phyloP scores from a whole-genome alignment of 2,797 vertebrate genomes.

The Acestrorhynchus altus region DNA sequence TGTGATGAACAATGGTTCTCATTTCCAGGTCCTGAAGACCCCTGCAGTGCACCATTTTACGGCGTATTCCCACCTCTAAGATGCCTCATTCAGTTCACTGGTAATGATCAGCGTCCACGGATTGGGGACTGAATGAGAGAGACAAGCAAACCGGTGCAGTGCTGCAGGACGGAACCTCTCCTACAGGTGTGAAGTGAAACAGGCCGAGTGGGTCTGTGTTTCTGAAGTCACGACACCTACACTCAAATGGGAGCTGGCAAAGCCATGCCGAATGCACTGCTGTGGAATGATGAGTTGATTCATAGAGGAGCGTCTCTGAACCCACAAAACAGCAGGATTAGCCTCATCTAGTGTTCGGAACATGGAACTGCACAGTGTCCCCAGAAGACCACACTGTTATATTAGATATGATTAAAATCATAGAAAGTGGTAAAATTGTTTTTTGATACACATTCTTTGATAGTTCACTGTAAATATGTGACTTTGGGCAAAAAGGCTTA shows the following conservation, averaged over 20 bases:
- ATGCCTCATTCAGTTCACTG: not conserved
- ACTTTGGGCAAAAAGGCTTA: no score
- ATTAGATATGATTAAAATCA: no score
- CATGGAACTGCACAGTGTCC: conserved; percentile 23
- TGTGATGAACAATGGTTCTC: no score
- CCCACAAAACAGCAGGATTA: conserved; percentile 43
- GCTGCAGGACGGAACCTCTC: not conserved
- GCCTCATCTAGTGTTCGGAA: conserved; percentile 57
- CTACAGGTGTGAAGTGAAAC: not conserved
- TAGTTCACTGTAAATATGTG: no score
- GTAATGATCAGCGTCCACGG: not conserved
- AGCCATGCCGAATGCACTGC: conserved; percentile 7
- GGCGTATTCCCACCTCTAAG: no score
- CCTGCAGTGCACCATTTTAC: no score
- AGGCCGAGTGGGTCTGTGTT: not conserved
- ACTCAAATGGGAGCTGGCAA: not conserved
- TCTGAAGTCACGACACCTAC: not conserved
- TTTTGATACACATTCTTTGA: no score
- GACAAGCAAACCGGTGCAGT: not conserved
- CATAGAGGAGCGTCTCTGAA: not conserved
- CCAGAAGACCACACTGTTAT: not conserved
- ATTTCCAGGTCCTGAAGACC: no score
- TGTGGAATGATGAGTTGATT: not conserved
- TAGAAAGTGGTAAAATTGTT: no score
- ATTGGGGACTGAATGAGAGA: not conserved